Evolutionary conservation across 92 coral and sea anemone genomes (phyloP), one percentile per base, ranked within the genome.

Genomic region (Epizoanthus rinbou): DNA sequence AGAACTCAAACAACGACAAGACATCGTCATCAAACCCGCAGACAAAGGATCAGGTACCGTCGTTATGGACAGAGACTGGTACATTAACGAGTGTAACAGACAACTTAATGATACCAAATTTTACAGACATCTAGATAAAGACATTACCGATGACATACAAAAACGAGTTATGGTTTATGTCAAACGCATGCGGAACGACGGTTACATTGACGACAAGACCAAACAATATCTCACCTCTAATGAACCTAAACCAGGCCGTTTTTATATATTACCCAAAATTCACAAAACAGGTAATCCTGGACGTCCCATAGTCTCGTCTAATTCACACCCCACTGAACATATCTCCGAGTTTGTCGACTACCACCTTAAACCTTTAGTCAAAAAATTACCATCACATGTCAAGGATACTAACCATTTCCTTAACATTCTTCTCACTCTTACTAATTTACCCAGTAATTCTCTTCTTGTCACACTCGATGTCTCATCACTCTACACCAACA

Each of bases 201-300:
- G 50, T 22, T 22, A 64, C 65, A 81, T 81, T 50, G 57, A 81
- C 75, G 76, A 81, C 11, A 41, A 81, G 59, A 81, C 62, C 7
- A 81, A 52, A 81, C 41, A 25, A 81, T 81, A 81, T 66, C 75
- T 81, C 18, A 66, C 67, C 18, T 64, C 19, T 47, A 10, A 65
- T 52, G 67, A 81, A 39, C 50, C 75, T 81, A 81, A 81, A 81
- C 85, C 85, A 6, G 85, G 85, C 22, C 75, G 85, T 52, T 81
- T 81, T 28, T 81, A 81, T 16, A 81, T 81, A 50, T 76, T 81
- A 22, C 74, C 84, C 70, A 78, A 78, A 16, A 76, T 76, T 18
- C 64, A 75, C 25, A 52, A 75, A 75, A 3, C 79, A 11, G 79
- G 79, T 25, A 73, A 73, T 57, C 79, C 79, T 33, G 79, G 79